These are phyloP conservation scores for Epinephelus awoara DNA, from an alignment of 2,797 vertebrate genomes.

Conservation along the genomic window DNA sequence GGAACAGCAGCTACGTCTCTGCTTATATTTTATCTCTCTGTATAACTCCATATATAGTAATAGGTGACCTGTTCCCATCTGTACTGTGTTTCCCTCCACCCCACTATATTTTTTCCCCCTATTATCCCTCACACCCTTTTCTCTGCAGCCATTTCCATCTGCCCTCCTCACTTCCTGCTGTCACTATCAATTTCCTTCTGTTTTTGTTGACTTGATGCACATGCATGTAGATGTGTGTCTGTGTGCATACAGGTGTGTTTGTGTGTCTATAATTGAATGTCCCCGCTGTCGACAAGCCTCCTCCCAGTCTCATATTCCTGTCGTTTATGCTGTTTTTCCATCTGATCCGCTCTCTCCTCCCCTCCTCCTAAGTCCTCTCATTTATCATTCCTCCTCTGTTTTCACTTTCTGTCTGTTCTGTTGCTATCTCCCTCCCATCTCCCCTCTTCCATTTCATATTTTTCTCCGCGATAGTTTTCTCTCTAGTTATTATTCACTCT, in stretches of 20 bases:
- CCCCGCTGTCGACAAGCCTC: constrained; percentile 33
- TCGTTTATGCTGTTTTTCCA: constrained; percentile 55
- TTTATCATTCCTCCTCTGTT: constrained; percentile 58
- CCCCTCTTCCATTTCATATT: constrained; percentile 47
- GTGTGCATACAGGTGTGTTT: constrained; percentile 38
- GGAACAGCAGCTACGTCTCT: background rate
- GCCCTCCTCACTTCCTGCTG: constrained; percentile 41
- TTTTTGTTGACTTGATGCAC: constrained; percentile 32
- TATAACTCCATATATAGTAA: constrained; percentile 28
- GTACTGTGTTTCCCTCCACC: background rate
- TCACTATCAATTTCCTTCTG: constrained; percentile 39
- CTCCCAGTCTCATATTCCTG: constrained; percentile 21
- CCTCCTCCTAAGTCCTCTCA: constrained; percentile 38
- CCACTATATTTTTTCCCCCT: background rate
- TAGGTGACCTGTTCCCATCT: constrained; percentile 9
- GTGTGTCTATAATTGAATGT: constrained; percentile 38
- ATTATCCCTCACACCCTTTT: constrained; percentile 31
- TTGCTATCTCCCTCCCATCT: constrained; percentile 34
- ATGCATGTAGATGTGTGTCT: constrained; percentile 21
- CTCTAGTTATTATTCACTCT: constrained; percentile 57
- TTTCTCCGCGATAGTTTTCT: constrained; percentile 36
- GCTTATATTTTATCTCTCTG: constrained; percentile 2
- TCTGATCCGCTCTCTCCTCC: constrained; percentile 33
- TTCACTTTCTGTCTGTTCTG: constrained; percentile 41
- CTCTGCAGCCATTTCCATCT: constrained; percentile 29